phyloP scores from a whole-genome alignment of 2,797 vertebrate genomes.

The Thripadectes ignobilis region DNA sequence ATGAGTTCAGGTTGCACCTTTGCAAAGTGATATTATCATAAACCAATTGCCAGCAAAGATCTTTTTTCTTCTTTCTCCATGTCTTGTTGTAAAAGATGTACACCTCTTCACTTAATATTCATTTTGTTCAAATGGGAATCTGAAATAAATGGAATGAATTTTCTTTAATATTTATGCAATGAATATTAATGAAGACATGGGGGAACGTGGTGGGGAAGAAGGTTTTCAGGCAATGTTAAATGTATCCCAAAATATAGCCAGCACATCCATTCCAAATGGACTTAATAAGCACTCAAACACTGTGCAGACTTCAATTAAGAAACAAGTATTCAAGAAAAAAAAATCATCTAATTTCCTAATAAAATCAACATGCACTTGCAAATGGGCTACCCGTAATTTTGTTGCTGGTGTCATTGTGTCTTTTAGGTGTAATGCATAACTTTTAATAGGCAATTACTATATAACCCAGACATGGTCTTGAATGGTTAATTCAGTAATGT shows the following conservation, averaged over 20 bases:
- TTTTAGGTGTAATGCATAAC: slow-evolving; percentile 26
- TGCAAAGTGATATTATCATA: background rate
- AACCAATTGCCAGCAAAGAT: background rate
- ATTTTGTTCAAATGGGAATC: background rate
- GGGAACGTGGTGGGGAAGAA: background rate
- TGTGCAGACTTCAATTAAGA: slow-evolving; percentile 39
- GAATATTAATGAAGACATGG: background rate
- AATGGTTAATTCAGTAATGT: slow-evolving; percentile 13
- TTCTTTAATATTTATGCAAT: background rate
- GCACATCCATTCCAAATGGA: background rate
- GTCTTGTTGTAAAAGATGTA: background rate
- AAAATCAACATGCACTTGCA: slow-evolving; percentile 35
- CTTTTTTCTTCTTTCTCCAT: background rate
- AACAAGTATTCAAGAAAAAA: background rate
- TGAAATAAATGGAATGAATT: background rate
- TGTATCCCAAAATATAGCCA: background rate
- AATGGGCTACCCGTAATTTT: slow-evolving; percentile 26
- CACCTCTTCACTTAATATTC: background rate
- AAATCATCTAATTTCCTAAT: slow-evolving; percentile 29
- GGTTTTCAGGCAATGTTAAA: background rate
- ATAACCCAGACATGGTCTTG: background rate
- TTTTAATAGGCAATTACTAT: slow-evolving; percentile 52
- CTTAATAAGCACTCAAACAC: slow-evolving; percentile 2
- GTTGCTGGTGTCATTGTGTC: background rate
- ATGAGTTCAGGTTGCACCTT: background rate